phyloP scores from a whole-genome alignment of 2,113 vertebrate species.

The Cyanoliseus patagonus region DNA sequence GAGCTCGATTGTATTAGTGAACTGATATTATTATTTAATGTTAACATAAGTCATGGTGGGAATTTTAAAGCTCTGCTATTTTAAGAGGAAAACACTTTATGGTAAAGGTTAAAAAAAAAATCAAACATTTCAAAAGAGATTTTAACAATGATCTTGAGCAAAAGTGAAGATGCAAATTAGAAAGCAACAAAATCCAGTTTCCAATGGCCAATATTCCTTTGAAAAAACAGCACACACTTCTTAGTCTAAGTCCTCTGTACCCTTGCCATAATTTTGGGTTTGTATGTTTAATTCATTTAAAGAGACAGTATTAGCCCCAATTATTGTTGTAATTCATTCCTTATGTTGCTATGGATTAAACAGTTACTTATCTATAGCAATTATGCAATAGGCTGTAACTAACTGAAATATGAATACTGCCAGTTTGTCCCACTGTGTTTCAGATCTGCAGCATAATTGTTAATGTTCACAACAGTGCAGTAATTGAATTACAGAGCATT shows the following conservation, averaged over 20 bases:
- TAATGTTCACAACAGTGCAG: conserved; percentile 62
- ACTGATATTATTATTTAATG: not conserved
- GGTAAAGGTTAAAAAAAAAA: not conserved
- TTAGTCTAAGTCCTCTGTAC: not conserved
- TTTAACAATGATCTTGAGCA: not conserved
- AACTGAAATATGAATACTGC: conserved; percentile 62
- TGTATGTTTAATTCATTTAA: not conserved
- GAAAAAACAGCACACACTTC: not conserved
- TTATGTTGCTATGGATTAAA: conserved; percentile 36
- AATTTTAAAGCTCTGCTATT: not conserved
- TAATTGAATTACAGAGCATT: conserved; percentile 78
- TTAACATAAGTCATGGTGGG: not conserved
- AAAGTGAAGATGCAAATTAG: not conserved
- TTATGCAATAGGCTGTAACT: conserved; percentile 63
- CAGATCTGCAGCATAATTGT: conserved; percentile 61
- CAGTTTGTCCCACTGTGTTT: conserved; percentile 66
- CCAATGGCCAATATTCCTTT: not conserved
- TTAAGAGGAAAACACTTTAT: not conserved
- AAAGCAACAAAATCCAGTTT: not conserved
- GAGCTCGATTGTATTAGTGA: not conserved
- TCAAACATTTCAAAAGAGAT: not conserved
- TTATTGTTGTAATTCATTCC: conserved; percentile 46
- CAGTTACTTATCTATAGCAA: conserved; percentile 59
- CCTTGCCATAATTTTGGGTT: not conserved
- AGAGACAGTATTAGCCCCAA: conserved; percentile 6